These are phyloP conservation scores for Andricus grossulariae DNA, from an alignment of 1,140 invertebrate species.

Conservation along the genomic window DNA sequence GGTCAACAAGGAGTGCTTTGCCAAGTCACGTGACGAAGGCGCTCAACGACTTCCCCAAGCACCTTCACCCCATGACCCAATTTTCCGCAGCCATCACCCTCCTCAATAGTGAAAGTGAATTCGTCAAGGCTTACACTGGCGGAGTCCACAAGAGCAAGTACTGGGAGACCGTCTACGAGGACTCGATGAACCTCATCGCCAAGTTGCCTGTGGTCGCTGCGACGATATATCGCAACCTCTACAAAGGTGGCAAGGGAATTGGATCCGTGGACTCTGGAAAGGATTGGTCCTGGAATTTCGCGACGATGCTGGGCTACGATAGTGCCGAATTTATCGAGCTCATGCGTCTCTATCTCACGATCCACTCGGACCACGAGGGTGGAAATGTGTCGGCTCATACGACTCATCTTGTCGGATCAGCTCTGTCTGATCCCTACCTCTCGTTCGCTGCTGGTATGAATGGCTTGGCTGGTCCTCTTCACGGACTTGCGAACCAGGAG, in stretches of 20 bases:
- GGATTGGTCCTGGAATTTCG: conserved; percentile 97
- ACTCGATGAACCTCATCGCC: conserved; percentile 97
- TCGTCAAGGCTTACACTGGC: conserved; percentile 92
- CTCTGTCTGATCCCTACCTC: conserved; percentile 95
- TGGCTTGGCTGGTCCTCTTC: conserved; percentile 95
- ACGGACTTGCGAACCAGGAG: conserved; percentile 97
- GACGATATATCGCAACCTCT: conserved; percentile 87
- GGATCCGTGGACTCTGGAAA: conserved; percentile 91
- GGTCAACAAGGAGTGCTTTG: conserved; percentile 91
- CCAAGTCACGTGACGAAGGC: conserved; percentile 96
- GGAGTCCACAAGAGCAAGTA: conserved; percentile 91
- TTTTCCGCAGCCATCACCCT: conserved; percentile 94
- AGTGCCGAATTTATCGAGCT: conserved; percentile 92
- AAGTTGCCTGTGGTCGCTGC: conserved; percentile 96
- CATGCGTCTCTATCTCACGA: conserved; percentile 96
- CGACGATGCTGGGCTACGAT: conserved; percentile 94
- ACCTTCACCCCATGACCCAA: conserved; percentile 97
- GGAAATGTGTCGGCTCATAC: conserved; percentile 98
- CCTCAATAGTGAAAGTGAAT: conserved; percentile 95
- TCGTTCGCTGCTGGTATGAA: conserved; percentile 96
- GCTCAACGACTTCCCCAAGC: conserved; percentile 96
- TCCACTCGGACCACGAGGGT: conserved; percentile 97
- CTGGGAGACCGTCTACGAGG: conserved; percentile 96
- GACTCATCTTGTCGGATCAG: conserved; percentile 95
- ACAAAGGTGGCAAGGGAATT: conserved; percentile 87